These are phyloP conservation scores for Monopterus albus DNA, from an alignment of 2,113 vertebrate genomes.

Conservation along the genomic window DNA sequence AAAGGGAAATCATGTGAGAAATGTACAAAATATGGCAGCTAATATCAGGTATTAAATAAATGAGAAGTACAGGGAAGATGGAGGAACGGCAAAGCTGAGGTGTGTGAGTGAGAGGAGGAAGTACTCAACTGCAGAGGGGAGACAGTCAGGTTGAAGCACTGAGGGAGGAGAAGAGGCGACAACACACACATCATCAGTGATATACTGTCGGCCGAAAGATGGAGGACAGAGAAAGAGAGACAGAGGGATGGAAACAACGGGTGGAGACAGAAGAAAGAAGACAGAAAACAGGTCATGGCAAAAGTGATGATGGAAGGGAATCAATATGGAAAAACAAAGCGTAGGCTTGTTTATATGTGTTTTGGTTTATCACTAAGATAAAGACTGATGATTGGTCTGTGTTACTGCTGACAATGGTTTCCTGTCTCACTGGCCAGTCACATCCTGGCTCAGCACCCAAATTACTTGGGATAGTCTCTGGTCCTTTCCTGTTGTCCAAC, in stretches of 20 bases:
- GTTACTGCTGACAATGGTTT: no score
- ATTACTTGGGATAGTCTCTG: background rate
- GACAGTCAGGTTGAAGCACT: conserved; percentile 21
- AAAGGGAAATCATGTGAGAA: background rate
- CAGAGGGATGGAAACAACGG: background rate
- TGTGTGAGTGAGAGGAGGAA: background rate
- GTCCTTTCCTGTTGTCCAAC: background rate
- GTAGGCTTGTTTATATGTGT: background rate
- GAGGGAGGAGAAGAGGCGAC: conserved; percentile 28
- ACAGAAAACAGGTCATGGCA: background rate
- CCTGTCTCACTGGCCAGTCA: background rate
- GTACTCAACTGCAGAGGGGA: conserved; percentile 70
- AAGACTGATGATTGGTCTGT: no score
- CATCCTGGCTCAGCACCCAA: background rate
- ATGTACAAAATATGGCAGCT: background rate
- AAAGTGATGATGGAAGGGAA: background rate
- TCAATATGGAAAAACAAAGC: background rate
- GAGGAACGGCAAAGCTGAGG: background rate
- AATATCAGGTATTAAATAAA: background rate
- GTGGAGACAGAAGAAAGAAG: background rate
- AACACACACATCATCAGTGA: conserved; percentile 36
- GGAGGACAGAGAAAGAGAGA: conserved; percentile 4
- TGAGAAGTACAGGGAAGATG: background rate
- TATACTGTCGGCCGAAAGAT: conserved; percentile 49
- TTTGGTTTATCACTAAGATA: background rate